Percentiles rank a stretch among this genome's conserved stretches.
Conservation (phyloP, 2,888 invertebrate genomes). For the Pristionchus maxplancki region DNA sequence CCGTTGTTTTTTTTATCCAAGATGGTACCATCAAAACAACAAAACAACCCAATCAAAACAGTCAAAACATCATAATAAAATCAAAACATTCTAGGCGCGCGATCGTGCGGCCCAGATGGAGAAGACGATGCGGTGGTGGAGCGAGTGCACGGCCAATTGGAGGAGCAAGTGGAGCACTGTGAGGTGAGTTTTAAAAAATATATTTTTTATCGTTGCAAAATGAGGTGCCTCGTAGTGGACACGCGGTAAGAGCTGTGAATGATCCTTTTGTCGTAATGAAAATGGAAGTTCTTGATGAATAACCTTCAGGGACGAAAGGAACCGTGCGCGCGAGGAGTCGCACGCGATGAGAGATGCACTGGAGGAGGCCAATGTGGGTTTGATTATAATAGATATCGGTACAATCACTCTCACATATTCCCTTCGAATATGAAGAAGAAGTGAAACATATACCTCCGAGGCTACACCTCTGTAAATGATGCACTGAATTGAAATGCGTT, state of each 20-base stretch:
- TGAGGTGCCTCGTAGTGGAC: constrained; percentile 65
- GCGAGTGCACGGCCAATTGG: constrained; percentile 97
- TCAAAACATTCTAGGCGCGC: constrained; percentile 84
- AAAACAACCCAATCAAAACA: no score
- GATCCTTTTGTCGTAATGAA: no score
- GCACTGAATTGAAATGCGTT: no score
- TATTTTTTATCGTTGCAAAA: no score
- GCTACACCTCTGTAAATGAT: no score
- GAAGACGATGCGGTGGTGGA: constrained; percentile 99
- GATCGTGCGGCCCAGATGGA: constrained; percentile 98
- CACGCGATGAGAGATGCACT: constrained; percentile 88
- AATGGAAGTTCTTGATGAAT: no score
- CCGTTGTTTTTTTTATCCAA: background rate
- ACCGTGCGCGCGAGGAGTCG: constrained; percentile 92
- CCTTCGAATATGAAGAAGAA: no score
- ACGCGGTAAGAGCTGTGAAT: background rate
- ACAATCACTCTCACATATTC: background rate
- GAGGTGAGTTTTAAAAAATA: no score
- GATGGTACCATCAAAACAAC: no score
- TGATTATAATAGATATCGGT: background rate
- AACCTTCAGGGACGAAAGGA: constrained; percentile 89
- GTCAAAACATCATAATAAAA: no score
- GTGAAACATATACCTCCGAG: no score
- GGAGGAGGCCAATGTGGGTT: constrained; percentile 80
- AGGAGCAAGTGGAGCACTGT: constrained; percentile 96